Conservation (phyloP, 2,113 vertebrate species). For the Mixornis gularis region DNA sequence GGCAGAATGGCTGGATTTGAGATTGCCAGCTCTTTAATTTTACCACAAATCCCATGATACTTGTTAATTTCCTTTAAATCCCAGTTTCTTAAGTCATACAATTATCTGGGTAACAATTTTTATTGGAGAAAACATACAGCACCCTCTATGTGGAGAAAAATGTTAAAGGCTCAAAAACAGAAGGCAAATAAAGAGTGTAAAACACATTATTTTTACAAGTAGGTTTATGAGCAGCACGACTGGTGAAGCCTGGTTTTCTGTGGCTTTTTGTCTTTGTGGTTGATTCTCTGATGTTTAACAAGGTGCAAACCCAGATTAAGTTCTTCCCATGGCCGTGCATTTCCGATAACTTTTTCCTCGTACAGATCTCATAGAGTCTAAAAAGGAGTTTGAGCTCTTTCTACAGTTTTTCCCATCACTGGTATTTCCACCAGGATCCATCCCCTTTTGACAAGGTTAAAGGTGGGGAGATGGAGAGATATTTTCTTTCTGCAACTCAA, state of each 20-base stretch:
- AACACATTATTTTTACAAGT: not conserved
- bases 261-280: not conserved
- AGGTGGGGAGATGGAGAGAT: not conserved
- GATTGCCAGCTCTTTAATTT: not conserved
- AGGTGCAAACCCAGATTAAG: not conserved
- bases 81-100: not conserved
- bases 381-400: not conserved
- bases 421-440: not conserved
- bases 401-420: not conserved
- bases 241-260: not conserved
- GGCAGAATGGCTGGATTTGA: not conserved
- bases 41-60: not conserved
- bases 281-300: constrained; percentile 36
- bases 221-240: not conserved
- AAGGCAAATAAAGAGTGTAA: not conserved
- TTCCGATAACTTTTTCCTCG: not conserved
- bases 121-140: not conserved
- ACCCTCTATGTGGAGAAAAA: not conserved
- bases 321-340: not conserved
- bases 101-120: not conserved
- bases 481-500: not conserved
- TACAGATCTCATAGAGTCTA: not conserved
- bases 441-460: not conserved
- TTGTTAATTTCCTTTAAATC: constrained; percentile 2
- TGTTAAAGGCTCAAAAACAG: not conserved